Percentiles rank a stretch among this genome's conserved stretches.
phyloP scores from a whole-genome alignment of 2,888 invertebrate species.

The Andrena bicolor region DNA sequence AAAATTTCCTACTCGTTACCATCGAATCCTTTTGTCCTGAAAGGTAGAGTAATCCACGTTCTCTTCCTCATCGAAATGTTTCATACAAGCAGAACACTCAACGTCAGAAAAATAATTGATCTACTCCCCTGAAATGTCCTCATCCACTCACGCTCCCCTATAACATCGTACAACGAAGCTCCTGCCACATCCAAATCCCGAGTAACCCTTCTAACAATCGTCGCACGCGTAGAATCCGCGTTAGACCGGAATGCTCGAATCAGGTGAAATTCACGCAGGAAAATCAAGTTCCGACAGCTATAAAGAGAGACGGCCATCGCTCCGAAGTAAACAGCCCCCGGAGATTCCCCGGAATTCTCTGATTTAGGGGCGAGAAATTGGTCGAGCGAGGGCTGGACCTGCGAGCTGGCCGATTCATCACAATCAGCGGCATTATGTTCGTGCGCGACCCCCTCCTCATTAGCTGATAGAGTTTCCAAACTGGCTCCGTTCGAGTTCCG shows the following conservation, averaged over 20 bases:
- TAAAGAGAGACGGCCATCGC: not conserved
- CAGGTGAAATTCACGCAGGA: not conserved
- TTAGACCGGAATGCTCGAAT: not conserved
- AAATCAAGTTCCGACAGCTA: not conserved
- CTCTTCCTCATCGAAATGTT: too few relatives aligned
- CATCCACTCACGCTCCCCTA: too few relatives aligned
- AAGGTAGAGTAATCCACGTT: too few relatives aligned
- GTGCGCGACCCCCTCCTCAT: conserved; percentile 3
- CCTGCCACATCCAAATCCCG: too few relatives aligned
- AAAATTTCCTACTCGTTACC: too few relatives aligned
- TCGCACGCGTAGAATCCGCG: not conserved
- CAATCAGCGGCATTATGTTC: conserved; percentile 30
- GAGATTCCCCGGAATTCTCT: conserved; percentile 21
- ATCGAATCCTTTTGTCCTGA: too few relatives aligned
- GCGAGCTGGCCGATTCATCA: conserved; percentile 32
- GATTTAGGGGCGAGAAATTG: conserved; percentile 37
- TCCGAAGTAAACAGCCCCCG: conserved; percentile 25
- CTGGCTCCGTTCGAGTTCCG: conserved; percentile 10
- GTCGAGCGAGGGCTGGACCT: not conserved
- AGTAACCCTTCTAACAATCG: not conserved
- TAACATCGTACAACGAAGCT: too few relatives aligned
- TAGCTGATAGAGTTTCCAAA: conserved; percentile 8
- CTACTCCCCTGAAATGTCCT: too few relatives aligned
- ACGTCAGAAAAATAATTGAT: too few relatives aligned
- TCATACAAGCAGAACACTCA: too few relatives aligned